Evolutionary conservation across 2,888 invertebrate genomes (phyloP).

Genomic region (Erannis defoliaria): DNA sequence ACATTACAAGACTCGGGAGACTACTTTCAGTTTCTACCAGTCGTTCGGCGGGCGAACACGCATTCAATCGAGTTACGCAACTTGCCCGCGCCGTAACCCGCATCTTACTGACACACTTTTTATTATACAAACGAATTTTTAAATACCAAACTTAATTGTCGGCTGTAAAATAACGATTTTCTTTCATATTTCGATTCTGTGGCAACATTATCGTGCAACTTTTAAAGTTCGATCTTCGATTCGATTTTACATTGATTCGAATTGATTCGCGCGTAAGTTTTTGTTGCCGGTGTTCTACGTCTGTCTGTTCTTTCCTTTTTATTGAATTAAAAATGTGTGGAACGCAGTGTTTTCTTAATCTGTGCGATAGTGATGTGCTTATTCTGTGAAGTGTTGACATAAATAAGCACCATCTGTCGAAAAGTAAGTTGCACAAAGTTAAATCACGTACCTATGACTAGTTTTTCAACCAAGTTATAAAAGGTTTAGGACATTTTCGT

Average conservation of each 20-base stretch:
- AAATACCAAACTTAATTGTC: constrained; percentile 41
- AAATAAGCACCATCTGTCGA: constrained; percentile 82
- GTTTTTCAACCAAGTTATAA: background rate
- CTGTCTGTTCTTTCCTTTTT: constrained; percentile 51
- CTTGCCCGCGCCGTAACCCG: constrained; percentile 63
- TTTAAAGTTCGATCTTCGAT: constrained; percentile 4
- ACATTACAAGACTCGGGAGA: constrained; percentile 43
- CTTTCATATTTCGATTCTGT: constrained; percentile 36
- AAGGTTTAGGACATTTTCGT: too few species aligned
- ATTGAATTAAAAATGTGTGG: constrained; percentile 59
- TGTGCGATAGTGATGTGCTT: constrained; percentile 68
- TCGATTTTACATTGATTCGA: constrained; percentile 15
- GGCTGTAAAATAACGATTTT: constrained; percentile 32
- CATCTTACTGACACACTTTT: constrained; percentile 76
- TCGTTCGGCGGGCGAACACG: constrained; percentile 69
- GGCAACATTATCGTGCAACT: constrained; percentile 22
- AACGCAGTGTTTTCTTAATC: constrained; percentile 63
- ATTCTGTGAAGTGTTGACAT: constrained; percentile 69
- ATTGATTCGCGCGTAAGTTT: constrained; percentile 28
- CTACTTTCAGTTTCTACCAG: constrained; percentile 82
- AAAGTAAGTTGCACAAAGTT: constrained; percentile 68
- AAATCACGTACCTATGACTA: background rate
- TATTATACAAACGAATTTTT: constrained; percentile 38
- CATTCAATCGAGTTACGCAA: constrained; percentile 62
- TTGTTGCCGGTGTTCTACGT: constrained; percentile 31